Evolutionary conservation across 1,140 invertebrate genomes (phyloP), one percentile per base, ranked within the genome.

Genomic region (Bathynomus jamesi): DNA sequence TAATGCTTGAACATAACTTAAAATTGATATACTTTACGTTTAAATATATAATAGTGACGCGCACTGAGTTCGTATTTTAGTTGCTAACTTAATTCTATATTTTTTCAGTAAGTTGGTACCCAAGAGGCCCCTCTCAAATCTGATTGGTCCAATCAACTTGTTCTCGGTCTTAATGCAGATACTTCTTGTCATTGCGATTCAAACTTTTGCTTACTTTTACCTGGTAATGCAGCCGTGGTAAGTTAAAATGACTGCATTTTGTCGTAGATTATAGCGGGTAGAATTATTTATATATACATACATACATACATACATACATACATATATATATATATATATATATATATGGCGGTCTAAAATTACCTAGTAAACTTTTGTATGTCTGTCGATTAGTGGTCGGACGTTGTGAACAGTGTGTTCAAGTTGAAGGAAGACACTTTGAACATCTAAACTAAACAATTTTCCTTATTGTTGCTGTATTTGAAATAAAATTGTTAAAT

Each of bases 91-190:
- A 13, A 53, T 21, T 29, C 25, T 64, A 13, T 64, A 13, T 46
- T 32, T 4, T 3, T 53, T 46, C 40, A 69, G 67, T 4, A 40
- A n/a, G 21, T 28, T 69, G 17, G 67, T 69, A 21, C 32, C 40
- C 10, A 53, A 69, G 24, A 30, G 67, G 24, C 67, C 67, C 2
- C 53, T 46, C 4, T 27, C 40, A 27, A 69, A 28, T 40, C 11
- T 69, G 40, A 46, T 69, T 10, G 28, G 40, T n/a, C 28, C 32
- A 2, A 25, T 69, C 17, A 67, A 66, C 24, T 28, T 69, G 13
- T 69, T 69, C 24, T 21, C 67, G 13, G 40, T 69, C 29, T 28
- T 69, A 61, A 27, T 28, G 4, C 67, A 69, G 67, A 61, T 69
- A 28, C 25, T 69, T 27, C 21, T 40, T 24, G 67, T 69, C 25